These are phyloP conservation scores for Zaprionus africanus DNA, from an alignment of 1,140 invertebrate genomes.

Conservation along the genomic window DNA sequence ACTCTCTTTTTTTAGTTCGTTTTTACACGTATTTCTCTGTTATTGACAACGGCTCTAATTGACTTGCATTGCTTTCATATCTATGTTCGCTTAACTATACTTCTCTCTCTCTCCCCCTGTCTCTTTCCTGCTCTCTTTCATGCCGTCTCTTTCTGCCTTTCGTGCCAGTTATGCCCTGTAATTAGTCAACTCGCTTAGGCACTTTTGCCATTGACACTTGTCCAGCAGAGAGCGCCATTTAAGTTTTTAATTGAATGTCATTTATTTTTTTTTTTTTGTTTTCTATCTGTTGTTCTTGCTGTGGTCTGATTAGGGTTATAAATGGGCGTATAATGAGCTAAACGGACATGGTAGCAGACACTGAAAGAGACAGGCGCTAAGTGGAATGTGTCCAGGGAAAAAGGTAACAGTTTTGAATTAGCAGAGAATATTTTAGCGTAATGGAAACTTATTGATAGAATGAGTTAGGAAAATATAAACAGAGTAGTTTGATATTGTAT, in stretches of 20 bases:
- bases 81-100: conserved; percentile 1
- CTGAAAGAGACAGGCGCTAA: background rate
- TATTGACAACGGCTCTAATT: conserved; percentile 71
- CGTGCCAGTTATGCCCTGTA: conserved; percentile 49
- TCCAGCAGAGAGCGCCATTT: conserved; percentile 43
- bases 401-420: too few relatives aligned
- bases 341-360: conserved; percentile 1
- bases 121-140: conserved; percentile 7
- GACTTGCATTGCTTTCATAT: conserved; percentile 56
- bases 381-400: background rate
- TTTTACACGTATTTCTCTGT: conserved; percentile 40
- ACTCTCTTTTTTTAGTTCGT: conserved; percentile 25
- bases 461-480: too few relatives aligned
- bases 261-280: conserved; percentile 17
- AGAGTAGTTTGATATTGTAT: too few relatives aligned
- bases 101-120: background rate
- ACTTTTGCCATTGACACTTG: conserved; percentile 72
- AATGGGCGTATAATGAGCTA: background rate
- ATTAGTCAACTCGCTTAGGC: conserved; percentile 65
- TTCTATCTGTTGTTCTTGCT: conserved; percentile 4
- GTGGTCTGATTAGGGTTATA: conserved; percentile 41
- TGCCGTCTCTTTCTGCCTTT: conserved; percentile 2
- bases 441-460: background rate
- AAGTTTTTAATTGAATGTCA: conserved; percentile 57
- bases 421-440: too few relatives aligned